phyloP scores from a whole-genome alignment of 2,797 vertebrate genomes.

The Semotilus atromaculatus region DNA sequence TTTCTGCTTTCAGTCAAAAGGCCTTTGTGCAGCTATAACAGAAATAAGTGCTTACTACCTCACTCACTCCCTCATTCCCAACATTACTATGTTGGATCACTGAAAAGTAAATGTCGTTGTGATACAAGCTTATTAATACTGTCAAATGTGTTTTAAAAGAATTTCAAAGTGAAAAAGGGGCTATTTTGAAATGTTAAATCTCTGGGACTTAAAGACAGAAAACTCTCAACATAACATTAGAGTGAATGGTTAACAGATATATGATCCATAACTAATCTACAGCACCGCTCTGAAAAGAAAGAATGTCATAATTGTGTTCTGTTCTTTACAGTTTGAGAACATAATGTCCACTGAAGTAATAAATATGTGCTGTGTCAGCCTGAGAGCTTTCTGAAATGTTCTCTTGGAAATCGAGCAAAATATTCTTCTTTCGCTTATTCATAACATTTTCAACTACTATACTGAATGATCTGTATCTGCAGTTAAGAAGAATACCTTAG shows the following conservation, averaged over 20 bases:
- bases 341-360: slow-evolving; percentile 20
- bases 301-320: not conserved
- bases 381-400: slow-evolving; percentile 7
- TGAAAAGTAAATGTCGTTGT: not conserved
- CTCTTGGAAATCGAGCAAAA: not conserved
- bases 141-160: not conserved
- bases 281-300: not conserved
- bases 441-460: not conserved
- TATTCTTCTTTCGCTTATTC: not conserved
- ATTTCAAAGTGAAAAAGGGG: not conserved
- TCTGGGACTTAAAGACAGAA: not conserved
- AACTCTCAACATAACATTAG: not conserved
- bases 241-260: not conserved
- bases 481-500: not conserved
- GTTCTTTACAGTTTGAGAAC: not conserved
- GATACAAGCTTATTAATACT: not conserved
- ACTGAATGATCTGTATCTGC: slow-evolving; percentile 2
- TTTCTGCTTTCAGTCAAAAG: not conserved
- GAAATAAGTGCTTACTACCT: slow-evolving; percentile 32
- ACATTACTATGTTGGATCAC: not conserved
- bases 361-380: slow-evolving; percentile 28
- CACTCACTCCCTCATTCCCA: not conserved
- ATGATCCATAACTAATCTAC: slow-evolving; percentile 8
- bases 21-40: slow-evolving; percentile 13
- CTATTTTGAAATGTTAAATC: not conserved